Evolutionary conservation across 2,888 invertebrate genomes (phyloP).

Genomic region (Syrista parreyssii): DNA sequence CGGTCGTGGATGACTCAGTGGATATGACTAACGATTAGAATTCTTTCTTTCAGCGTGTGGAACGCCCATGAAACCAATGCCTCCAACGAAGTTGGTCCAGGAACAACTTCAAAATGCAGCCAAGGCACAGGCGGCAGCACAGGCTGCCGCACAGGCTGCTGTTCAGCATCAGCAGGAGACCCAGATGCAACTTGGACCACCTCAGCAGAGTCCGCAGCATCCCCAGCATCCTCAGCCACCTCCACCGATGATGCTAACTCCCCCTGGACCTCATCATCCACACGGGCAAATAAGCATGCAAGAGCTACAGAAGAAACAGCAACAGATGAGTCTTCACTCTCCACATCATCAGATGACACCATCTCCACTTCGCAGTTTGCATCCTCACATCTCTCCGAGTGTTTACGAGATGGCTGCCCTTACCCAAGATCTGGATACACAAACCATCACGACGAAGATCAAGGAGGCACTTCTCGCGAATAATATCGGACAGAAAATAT

Average conservation of each 20-base stretch:
- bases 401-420: conserved; percentile 98
- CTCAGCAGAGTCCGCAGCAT: conserved; percentile 59
- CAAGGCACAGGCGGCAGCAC: conserved; percentile 61
- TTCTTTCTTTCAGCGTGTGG: conserved; percentile 69
- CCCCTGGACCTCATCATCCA: conserved; percentile 81
- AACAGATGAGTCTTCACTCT: conserved; percentile 70
- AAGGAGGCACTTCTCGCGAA: conserved; percentile 96
- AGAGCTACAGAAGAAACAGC: conserved; percentile 72
- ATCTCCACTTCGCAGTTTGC: conserved; percentile 78
- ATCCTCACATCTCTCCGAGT: conserved; percentile 91
- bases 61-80: conserved; percentile 78
- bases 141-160: conserved; percentile 57
- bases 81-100: conserved; percentile 80
- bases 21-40: not conserved
- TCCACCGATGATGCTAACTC: conserved; percentile 78
- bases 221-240: conserved; percentile 63
- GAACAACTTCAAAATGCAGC: conserved; percentile 63
- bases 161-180: conserved; percentile 62
- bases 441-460: conserved; percentile 95
- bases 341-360: conserved; percentile 74
- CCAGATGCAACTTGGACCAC: conserved; percentile 61
- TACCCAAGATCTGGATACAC: conserved; percentile 96
- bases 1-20: not conserved
- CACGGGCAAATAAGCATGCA: conserved; percentile 76
- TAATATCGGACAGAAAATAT: conserved; percentile 98